Evolutionary conservation across 2,797 vertebrate genomes (phyloP).

Genomic region (Karalla daura): DNA sequence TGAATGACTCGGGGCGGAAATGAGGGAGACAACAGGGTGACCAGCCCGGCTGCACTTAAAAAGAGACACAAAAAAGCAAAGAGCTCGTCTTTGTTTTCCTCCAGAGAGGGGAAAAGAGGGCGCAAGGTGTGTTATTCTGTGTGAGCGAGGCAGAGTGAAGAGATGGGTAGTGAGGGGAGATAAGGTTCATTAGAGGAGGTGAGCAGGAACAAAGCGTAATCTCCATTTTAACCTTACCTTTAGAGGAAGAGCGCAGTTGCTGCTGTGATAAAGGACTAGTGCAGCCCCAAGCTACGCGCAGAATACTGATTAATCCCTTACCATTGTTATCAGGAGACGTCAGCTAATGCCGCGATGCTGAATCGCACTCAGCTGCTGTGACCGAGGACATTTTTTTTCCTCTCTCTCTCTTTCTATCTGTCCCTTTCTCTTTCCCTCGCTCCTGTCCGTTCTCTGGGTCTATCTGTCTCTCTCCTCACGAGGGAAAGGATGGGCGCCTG

Average conservation of each 20-base stretch:
- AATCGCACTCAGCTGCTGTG: conserved; percentile 47
- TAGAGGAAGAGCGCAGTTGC: conserved; percentile 68
- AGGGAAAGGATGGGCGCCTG: conserved; percentile 53
- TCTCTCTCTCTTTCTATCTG: conserved; percentile 48
- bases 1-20: conserved; percentile 48
- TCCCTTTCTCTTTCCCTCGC: conserved; percentile 38
- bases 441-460: conserved; percentile 46
- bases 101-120: conserved; percentile 41
- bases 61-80: conserved; percentile 41
- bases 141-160: conserved; percentile 60
- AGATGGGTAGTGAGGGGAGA: conserved; percentile 70
- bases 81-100: conserved; percentile 52
- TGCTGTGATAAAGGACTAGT: conserved; percentile 74
- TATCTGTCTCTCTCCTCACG: conserved; percentile 61
- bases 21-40: conserved; percentile 47
- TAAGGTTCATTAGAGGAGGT: conserved; percentile 81
- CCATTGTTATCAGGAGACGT: conserved; percentile 75
- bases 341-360: conserved; percentile 65
- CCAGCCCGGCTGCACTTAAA: conserved; percentile 39
- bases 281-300: conserved; percentile 48
- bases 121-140: conserved; percentile 50
- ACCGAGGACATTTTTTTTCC: conserved; percentile 58
- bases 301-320: conserved; percentile 79
- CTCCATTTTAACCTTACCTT: conserved; percentile 84
- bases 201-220: conserved; percentile 76